These are phyloP conservation scores for Cololabis saira DNA, from an alignment of 2,113 vertebrate genomes.

Conservation along the genomic window DNA sequence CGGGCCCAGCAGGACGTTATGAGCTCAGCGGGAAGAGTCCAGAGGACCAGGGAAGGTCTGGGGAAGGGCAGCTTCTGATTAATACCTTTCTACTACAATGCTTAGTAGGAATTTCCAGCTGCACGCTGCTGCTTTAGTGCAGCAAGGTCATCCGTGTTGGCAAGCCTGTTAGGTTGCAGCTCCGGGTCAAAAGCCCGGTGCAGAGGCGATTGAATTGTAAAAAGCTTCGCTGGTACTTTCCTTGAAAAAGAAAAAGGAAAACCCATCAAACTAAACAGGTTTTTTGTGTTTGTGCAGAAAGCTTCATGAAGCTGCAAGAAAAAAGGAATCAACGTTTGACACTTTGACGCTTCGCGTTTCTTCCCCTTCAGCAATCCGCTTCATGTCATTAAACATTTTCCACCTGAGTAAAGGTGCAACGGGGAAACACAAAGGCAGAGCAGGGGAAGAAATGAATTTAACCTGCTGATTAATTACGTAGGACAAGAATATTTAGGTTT, in stretches of 20 bases:
- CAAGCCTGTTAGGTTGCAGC: conserved; percentile 42
- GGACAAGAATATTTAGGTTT: too few relatives aligned
- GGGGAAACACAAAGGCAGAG: conserved; percentile 16
- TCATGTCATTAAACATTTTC: not conserved
- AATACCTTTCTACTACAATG: conserved; percentile 61
- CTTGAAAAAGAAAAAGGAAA: conserved; percentile 7
- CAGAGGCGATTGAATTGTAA: conserved; percentile 23
- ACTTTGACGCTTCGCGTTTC: not conserved
- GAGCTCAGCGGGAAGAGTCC: conserved; percentile 61
- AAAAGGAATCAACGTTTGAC: conserved; percentile 7
- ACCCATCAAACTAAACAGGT: not conserved
- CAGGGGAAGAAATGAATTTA: not conserved
- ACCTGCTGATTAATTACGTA: too few relatives aligned
- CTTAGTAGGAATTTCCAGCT: conserved; percentile 53
- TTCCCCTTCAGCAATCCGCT: conserved; percentile 1
- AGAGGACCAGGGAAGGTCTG: conserved; percentile 58
- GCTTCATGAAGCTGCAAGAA: conserved; percentile 15
- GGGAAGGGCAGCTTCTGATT: conserved; percentile 63
- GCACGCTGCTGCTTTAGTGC: conserved; percentile 33
- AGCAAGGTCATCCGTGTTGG: conserved; percentile 43
- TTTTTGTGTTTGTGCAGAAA: conserved; percentile 25
- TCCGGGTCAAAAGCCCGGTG: conserved; percentile 37
- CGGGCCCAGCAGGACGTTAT: conserved; percentile 59
- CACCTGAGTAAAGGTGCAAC: not conserved
- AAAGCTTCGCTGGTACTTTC: conserved; percentile 16